These are phyloP conservation scores for Caenorhabditis angaria DNA, from an alignment of 2,888 invertebrate species.

Conservation along the genomic window DNA sequence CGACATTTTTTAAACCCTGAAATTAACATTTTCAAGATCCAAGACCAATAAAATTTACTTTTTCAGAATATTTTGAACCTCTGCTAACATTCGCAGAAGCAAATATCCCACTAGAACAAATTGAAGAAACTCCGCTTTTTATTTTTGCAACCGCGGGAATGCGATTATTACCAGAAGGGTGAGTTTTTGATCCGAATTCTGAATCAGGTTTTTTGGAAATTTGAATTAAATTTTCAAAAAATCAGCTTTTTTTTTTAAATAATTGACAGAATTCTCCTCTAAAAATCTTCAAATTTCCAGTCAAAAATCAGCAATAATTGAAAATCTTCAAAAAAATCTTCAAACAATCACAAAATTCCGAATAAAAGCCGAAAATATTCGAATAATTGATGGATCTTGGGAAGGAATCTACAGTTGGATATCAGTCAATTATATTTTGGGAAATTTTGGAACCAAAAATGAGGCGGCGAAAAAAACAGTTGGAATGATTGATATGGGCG, in stretches of 20 bases:
- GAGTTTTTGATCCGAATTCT: not conserved
- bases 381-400: constrained; percentile 76
- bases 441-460: constrained; percentile 9
- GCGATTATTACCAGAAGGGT: constrained; percentile 74
- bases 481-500: constrained; percentile 77
- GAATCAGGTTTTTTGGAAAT: not conserved
- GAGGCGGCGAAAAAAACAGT: too few species aligned
- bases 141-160: constrained; percentile 77
- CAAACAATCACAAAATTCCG: not conserved
- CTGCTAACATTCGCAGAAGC: constrained; percentile 74
- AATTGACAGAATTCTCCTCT: too few species aligned
- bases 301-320: constrained; percentile 73
- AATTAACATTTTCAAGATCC: not conserved
- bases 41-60: not conserved
- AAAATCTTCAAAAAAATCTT: constrained; percentile 13
- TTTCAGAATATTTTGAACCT: constrained; percentile 73
- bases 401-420: constrained; percentile 77
- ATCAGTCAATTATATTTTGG: constrained; percentile 71
- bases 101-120: constrained; percentile 74
- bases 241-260: too few species aligned
- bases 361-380: constrained; percentile 73
- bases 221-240: too few species aligned
- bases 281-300: too few species aligned
- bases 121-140: constrained; percentile 75
- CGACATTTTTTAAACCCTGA: not conserved